Conservation (phyloP, 2,888 invertebrate genomes). For the Brachylomia viminalis region DNA sequence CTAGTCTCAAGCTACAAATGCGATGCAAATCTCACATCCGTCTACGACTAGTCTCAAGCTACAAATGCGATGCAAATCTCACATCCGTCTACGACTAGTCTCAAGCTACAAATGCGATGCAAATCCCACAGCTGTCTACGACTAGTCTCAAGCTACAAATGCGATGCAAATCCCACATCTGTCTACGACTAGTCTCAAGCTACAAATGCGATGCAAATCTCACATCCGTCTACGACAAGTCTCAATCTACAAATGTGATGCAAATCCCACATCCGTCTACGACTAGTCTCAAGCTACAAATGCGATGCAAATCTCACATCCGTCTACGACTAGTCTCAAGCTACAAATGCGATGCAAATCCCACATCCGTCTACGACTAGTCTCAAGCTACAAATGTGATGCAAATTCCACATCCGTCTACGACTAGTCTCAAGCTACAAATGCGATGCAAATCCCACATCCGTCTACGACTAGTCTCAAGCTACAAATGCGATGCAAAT, state of each 20-base stretch:
- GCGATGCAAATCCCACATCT: too few species aligned
- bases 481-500: slow-evolving; percentile 52
- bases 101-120: slow-evolving; percentile 41
- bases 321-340: slow-evolving; percentile 32
- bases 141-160: slow-evolving; percentile 3
- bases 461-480: too few species aligned
- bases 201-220: slow-evolving; percentile 51
- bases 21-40: slow-evolving; percentile 50
- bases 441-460: too few species aligned
- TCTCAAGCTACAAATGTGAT: slow-evolving; percentile 35
- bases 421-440: slow-evolving; percentile 18
- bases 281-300: slow-evolving; percentile 10
- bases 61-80: too few species aligned
- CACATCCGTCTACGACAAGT: slow-evolving; percentile 33
- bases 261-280: too few species aligned
- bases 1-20: slow-evolving; percentile 18
- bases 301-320: slow-evolving; percentile 48
- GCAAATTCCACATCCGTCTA: slow-evolving; percentile 48
- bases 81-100: too few species aligned
- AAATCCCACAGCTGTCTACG: slow-evolving; percentile 47
- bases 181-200: too few species aligned
- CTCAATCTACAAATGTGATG: too few species aligned
- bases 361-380: too few species aligned
- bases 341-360: too few species aligned
- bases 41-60: slow-evolving; percentile 26